phyloP scores from a whole-genome alignment of 1,140 invertebrate species.

The Panulirus ornatus region DNA sequence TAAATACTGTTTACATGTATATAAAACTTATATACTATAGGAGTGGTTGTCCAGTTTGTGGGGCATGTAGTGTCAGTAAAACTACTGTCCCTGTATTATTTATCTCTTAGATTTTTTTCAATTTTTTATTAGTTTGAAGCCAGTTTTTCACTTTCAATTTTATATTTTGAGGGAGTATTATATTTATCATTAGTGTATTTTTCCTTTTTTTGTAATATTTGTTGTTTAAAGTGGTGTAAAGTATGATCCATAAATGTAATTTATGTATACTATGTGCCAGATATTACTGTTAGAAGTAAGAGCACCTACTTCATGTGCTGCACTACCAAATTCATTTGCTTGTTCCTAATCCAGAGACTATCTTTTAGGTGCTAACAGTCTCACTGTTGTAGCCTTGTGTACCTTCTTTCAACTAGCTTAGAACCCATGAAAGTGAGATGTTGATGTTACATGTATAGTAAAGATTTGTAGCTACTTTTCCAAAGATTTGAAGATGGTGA shows the following conservation, averaged over 20 bases:
- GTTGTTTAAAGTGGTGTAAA: constrained; percentile 55
- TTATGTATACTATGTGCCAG: constrained; percentile 43
- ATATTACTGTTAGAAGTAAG: constrained; percentile 50
- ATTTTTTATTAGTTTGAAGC: constrained; percentile 57
- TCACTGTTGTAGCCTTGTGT: constrained; percentile 53
- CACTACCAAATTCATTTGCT: constrained; percentile 63
- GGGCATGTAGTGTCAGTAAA: constrained; percentile 68
- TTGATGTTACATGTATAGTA: constrained; percentile 49
- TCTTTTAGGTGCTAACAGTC: constrained; percentile 43
- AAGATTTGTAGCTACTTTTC: constrained; percentile 22
- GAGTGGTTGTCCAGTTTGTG: constrained; percentile 62
- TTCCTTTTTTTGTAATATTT: constrained; percentile 1
- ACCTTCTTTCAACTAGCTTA: constrained; percentile 26
- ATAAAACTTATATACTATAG: background rate
- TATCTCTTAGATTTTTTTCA: constrained; percentile 66
- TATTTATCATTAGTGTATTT: constrained; percentile 29
- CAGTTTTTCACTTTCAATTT: constrained; percentile 45
- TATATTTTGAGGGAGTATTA: constrained; percentile 17
- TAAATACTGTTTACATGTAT: background rate
- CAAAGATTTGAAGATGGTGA: constrained; percentile 49
- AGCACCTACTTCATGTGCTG: constrained; percentile 56
- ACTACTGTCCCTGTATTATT: constrained; percentile 68
- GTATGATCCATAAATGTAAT: constrained; percentile 35
- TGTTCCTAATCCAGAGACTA: constrained; percentile 47
- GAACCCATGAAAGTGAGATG: constrained; percentile 28